phyloP scores from a whole-genome alignment of 1,140 invertebrate species.

The Pectinophora gossypiella region DNA sequence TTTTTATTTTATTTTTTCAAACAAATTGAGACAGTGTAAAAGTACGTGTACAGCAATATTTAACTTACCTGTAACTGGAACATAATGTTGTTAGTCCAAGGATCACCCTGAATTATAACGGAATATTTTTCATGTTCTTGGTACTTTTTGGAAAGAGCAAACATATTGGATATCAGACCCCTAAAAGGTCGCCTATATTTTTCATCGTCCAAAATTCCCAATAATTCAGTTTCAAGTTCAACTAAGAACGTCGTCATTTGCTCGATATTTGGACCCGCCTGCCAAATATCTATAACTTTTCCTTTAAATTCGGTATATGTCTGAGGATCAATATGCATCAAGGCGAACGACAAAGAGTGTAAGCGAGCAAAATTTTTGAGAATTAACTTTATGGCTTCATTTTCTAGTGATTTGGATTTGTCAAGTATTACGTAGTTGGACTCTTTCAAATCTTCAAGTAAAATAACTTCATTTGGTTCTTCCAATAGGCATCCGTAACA shows the following conservation, averaged over 20 bases:
- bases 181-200: slow-evolving; percentile 9
- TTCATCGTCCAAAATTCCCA: slow-evolving; percentile 11
- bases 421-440: slow-evolving; percentile 65
- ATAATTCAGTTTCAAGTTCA: slow-evolving; percentile 3
- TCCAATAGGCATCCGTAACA: slow-evolving; percentile 22
- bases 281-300: slow-evolving; percentile 7
- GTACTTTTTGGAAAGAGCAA: background rate
- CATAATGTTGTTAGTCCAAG: slow-evolving; percentile 15
- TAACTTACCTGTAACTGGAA: slow-evolving; percentile 17
- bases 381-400: slow-evolving; percentile 60
- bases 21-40: background rate
- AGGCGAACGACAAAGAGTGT: slow-evolving; percentile 74
- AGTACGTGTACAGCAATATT: too few relatives aligned
- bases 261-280: background rate
- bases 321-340: slow-evolving; percentile 55
- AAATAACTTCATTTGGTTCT: slow-evolving; percentile 62
- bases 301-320: slow-evolving; percentile 24
- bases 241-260: background rate
- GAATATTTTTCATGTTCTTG: background rate
- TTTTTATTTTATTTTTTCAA: too few relatives aligned
- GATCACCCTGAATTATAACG: slow-evolving; percentile 5
- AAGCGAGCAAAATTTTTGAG: slow-evolving; percentile 72
- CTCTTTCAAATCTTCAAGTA: slow-evolving; percentile 74
- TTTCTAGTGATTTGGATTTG: slow-evolving; percentile 54
- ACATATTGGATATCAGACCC: background rate